Evolutionary conservation across 2,113 vertebrate genomes (phyloP).

Genomic region (Grus americana): DNA sequence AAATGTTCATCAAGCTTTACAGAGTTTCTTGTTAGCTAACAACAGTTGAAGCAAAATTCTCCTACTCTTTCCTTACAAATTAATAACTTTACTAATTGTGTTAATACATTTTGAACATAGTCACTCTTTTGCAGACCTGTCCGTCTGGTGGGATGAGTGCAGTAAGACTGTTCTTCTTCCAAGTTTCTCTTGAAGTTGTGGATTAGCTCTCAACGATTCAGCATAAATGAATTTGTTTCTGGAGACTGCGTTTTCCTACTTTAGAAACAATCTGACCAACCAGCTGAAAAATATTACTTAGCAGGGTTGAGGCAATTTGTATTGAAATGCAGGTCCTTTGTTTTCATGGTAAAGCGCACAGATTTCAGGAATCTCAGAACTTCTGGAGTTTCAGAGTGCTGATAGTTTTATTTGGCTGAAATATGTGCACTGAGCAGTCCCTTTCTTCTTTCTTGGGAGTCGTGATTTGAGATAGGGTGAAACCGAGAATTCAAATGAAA

Average conservation of each 20-base stretch:
- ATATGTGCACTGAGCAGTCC: neutral
- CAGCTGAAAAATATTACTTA: neutral
- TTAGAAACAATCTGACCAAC: neutral
- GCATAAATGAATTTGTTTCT: neutral
- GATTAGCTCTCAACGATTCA: neutral
- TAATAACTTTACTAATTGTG: neutral
- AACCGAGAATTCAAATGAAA: conserved; percentile 1
- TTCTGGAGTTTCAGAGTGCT: neutral
- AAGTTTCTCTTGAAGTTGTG: neutral
- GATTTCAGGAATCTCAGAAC: neutral
- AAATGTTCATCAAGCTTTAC: neutral
- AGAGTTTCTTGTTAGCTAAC: neutral
- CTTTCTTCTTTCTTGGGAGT: neutral
- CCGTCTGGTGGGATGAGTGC: neutral
- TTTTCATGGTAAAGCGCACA: neutral
- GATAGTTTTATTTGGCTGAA: neutral
- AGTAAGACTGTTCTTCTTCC: neutral
- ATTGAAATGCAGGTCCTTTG: neutral
- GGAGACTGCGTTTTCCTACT: neutral
- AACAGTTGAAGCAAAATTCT: neutral
- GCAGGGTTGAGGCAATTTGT: neutral
- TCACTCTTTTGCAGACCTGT: neutral
- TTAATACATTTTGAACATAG: neutral
- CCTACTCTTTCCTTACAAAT: neutral
- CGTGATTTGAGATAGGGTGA: neutral